Base-by-base conservation (phyloP, 1,140 invertebrate species). In the Coenobita brevimanus region DNA sequence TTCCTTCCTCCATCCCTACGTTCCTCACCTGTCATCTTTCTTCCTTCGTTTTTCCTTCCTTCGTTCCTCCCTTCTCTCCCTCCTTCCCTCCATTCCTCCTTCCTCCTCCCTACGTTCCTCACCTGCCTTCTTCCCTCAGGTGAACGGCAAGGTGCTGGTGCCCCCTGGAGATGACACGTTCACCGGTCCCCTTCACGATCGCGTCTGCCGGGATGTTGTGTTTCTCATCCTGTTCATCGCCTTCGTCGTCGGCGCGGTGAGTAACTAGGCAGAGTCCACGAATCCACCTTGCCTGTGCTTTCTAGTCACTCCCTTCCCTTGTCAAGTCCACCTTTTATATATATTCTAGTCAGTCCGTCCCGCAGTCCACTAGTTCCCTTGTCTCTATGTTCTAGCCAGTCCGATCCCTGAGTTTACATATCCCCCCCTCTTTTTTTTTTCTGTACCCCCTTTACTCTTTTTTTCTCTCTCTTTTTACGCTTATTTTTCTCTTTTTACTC, bases 151-250 rank as follows among this genome's bases (percentile, higher is more conserved):
- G 76, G 41, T 38, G 43, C 30, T 87, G 76, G 78, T 41, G 24
- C 84, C 84, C 30, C 84, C 84, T 30, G 46, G 24, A 0, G 15
- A 43, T 1, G 43, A 87, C 17, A 30, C 46, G 27, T 87, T 87
- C 46, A 50, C 30, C 10, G 76, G 76, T 0, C 76, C 76, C n/a
- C 60, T 71, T 17, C 46, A 80, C 3, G 57, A 81, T 0, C 76
- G 84, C 41, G 38, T 33, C 30, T 87, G 84, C 46, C 27, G 84
- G 33, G 84, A 87, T 80, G 84, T 87, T 41, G 15, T 87, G n/a
- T 87, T 87, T 64, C 76, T 87, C 76, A 81, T 87, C 24, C 43
- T 87, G 33, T 87, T 87, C 46, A 41, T 81, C 76, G 84, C 64
- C 67, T 87, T 79, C 46, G 76, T 81, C 54, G 64, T 87, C 2